Conservation (phyloP, 2,888 invertebrate species). For the Dasypogon diadema region DNA sequence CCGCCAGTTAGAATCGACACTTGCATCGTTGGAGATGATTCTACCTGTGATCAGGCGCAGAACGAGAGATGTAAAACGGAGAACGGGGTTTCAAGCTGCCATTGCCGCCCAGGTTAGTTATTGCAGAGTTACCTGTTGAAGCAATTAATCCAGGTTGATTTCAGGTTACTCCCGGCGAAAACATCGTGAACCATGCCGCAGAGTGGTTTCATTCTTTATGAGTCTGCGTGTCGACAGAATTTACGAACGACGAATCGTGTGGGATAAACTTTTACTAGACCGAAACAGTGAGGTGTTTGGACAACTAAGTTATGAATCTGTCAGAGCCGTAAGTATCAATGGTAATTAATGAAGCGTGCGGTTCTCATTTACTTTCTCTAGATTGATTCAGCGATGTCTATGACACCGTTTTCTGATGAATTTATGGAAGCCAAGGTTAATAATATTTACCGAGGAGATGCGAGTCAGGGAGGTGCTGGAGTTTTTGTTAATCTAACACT, state of each 20-base stretch:
- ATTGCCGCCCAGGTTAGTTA: slow-evolving; percentile 79
- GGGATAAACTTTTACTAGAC: slow-evolving; percentile 81
- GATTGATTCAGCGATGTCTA: slow-evolving; percentile 92
- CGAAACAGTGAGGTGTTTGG: slow-evolving; percentile 84
- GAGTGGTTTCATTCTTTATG: slow-evolving; percentile 82
- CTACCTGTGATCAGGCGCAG: slow-evolving; percentile 89
- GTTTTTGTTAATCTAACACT: slow-evolving; percentile 89
- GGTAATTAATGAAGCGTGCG: not conserved
- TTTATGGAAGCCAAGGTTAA: slow-evolving; percentile 86
- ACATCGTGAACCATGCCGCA: slow-evolving; percentile 81
- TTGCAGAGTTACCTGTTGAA: not conserved
- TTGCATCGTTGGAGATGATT: slow-evolving; percentile 92
- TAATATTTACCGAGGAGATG: slow-evolving; percentile 80
- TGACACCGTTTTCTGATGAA: slow-evolving; percentile 91
- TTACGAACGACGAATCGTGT: slow-evolving; percentile 82
- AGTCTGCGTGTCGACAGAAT: slow-evolving; percentile 86
- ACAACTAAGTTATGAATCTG: slow-evolving; percentile 85
- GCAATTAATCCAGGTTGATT: slow-evolving; percentile 7
- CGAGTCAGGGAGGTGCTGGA: slow-evolving; percentile 76
- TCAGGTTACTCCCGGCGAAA: slow-evolving; percentile 75
- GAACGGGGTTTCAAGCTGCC: slow-evolving; percentile 87
- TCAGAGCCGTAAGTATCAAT: slow-evolving; percentile 80
- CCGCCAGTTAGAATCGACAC: slow-evolving; percentile 82
- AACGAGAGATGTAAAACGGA: slow-evolving; percentile 90
- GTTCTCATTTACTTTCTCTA: slow-evolving; percentile 64